phyloP scores from a whole-genome alignment of 2,888 invertebrate species.

The Heliconius ethilla region DNA sequence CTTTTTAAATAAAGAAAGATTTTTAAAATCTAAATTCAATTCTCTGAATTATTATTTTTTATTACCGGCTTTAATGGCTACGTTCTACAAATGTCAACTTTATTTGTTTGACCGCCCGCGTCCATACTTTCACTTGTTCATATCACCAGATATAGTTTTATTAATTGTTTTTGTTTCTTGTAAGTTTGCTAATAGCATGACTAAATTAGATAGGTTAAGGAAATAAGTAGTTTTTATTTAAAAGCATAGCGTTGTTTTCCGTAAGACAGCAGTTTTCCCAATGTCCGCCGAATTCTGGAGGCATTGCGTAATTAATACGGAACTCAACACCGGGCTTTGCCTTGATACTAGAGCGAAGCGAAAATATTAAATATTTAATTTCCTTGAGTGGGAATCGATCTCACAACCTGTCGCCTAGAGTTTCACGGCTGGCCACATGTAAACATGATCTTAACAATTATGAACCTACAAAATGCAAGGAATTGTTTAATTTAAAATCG shows the following conservation, averaged over 20 bases:
- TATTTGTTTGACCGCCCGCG: not conserved
- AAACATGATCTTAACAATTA: not conserved
- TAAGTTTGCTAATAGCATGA: too few species aligned
- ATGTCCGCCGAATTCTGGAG: too few species aligned
- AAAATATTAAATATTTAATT: not conserved
- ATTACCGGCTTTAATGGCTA: not conserved
- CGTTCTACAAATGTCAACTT: slow-evolving; percentile 2
- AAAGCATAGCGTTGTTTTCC: too few species aligned
- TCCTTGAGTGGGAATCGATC: not conserved
- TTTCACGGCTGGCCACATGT: too few species aligned
- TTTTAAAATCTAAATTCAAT: not conserved
- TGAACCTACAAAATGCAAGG: not conserved
- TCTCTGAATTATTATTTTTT: not conserved
- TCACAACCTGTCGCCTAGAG: too few species aligned
- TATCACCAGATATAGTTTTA: not conserved
- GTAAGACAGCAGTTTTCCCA: too few species aligned
- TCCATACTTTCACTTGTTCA: slow-evolving; percentile 1
- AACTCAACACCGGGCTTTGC: not conserved
- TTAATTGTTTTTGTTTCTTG: not conserved
- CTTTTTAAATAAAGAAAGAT: slow-evolving; percentile 10
- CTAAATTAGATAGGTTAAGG: not conserved
- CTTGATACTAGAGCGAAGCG: too few species aligned
- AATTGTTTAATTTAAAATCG: not conserved
- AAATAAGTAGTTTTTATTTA: not conserved
- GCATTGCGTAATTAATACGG: too few species aligned